Evolutionary conservation across 2,113 vertebrate species (phyloP).

Genomic region (Crotalus tigris): DNA sequence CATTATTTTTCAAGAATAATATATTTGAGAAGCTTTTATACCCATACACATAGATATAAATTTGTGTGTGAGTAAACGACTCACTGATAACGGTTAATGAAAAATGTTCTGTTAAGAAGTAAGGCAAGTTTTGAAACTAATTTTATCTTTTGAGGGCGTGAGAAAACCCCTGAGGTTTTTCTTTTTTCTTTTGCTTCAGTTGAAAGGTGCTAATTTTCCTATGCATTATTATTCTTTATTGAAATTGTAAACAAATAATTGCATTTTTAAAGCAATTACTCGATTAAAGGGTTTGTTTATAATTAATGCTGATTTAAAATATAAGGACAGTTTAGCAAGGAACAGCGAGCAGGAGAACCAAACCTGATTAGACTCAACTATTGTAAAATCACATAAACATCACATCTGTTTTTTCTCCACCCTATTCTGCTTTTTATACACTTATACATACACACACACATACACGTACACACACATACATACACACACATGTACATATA

Average conservation of each 20-base stretch:
- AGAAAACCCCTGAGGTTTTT: not conserved
- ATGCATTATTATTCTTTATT: not conserved
- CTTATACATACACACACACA: too few species aligned
- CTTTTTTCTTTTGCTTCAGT: not conserved
- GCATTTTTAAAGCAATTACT: not conserved
- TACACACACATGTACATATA: too few species aligned
- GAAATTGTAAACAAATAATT: not conserved
- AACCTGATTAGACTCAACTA: not conserved
- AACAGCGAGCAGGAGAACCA: not conserved
- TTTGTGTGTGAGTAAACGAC: not conserved
- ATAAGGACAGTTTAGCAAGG: not conserved
- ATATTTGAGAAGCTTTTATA: not conserved
- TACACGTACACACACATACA: not conserved
- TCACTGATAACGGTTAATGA: not conserved
- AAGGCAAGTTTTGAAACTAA: not conserved
- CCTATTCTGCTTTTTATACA: not conserved
- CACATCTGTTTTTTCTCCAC: not conserved
- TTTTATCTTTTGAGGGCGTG: not conserved
- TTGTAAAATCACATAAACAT: not conserved
- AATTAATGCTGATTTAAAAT: not conserved
- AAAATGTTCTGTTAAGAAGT: not conserved
- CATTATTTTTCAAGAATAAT: not conserved
- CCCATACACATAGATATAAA: not conserved
- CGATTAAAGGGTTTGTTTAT: not conserved
- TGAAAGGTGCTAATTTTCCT: not conserved